These are phyloP conservation scores for Nemapogon koenigi DNA, from an alignment of 2,888 invertebrate species.

Conservation along the genomic window DNA sequence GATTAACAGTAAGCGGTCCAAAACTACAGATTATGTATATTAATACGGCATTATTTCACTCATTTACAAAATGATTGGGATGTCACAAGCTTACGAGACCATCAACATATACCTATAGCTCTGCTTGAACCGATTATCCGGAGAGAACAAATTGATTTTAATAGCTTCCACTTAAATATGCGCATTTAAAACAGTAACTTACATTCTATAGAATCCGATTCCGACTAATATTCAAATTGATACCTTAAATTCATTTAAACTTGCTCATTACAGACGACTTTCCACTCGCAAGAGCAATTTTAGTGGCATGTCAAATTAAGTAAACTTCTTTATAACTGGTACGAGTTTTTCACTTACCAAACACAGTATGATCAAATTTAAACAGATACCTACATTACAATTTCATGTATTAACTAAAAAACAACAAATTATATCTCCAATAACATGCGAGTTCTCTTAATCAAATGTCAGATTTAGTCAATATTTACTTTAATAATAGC, in stretches of 20 bases:
- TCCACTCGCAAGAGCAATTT: constrained; percentile 22
- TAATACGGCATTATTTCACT: too few species aligned
- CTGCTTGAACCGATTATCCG: constrained; percentile 20
- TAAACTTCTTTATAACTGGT: constrained; percentile 23
- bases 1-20: too few species aligned
- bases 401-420: too few species aligned
- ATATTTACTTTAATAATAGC: constrained; percentile 52
- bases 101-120: too few species aligned
- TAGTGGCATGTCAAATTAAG: constrained; percentile 28
- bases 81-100: constrained; percentile 16
- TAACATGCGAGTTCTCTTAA: constrained; percentile 37
- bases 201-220: constrained; percentile 27
- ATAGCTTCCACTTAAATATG: constrained; percentile 31
- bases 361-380: not conserved
- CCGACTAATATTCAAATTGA: constrained; percentile 26
- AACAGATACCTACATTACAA: not conserved
- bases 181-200: constrained; percentile 33
- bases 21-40: too few species aligned
- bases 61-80: constrained; percentile 13
- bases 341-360: not conserved
- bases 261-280: constrained; percentile 28
- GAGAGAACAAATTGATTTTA: constrained; percentile 37
- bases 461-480: constrained; percentile 59
- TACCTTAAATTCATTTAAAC: constrained; percentile 35
- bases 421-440: constrained; percentile 24